These are phyloP conservation scores for Anolis apletophallus DNA, from an alignment of 2,797 vertebrate species.

Conservation along the genomic window DNA sequence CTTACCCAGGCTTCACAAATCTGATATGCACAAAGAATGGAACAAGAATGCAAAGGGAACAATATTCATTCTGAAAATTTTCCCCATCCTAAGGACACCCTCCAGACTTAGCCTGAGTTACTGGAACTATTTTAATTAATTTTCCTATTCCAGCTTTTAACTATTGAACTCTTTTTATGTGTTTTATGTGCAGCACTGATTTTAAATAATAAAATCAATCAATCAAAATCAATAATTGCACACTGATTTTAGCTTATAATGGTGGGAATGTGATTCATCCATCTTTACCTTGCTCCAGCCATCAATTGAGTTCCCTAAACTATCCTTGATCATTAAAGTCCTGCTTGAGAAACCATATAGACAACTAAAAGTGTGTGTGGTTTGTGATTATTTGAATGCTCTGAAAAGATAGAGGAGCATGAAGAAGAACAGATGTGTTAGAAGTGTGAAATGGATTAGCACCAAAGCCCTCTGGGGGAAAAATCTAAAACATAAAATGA, in stretches of 20 bases:
- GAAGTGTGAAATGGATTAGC: conserved; percentile 83
- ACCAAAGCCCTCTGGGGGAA: conserved; percentile 79
- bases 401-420: conserved; percentile 77
- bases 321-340: conserved; percentile 73
- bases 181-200: too few relatives aligned
- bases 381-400: conserved; percentile 71
- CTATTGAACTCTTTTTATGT: too few relatives aligned
- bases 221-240: too few relatives aligned
- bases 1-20: too few relatives aligned
- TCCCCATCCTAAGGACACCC: background rate
- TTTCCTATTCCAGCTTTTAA: too few relatives aligned
- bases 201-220: too few relatives aligned
- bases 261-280: background rate
- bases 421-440: conserved; percentile 81
- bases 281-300: background rate
- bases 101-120: too few relatives aligned
- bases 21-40: too few relatives aligned
- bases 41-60: too few relatives aligned
- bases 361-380: conserved; percentile 57
- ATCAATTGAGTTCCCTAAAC: conserved; percentile 61
- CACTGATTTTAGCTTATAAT: background rate
- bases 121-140: too few relatives aligned
- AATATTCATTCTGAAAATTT: background rate
- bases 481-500: conserved; percentile 82
- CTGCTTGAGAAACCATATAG: conserved; percentile 71